Percentiles rank a stretch among this genome's conserved stretches.
phyloP scores from a whole-genome alignment of 2,113 vertebrate species.

The Ardeotis arabs region DNA sequence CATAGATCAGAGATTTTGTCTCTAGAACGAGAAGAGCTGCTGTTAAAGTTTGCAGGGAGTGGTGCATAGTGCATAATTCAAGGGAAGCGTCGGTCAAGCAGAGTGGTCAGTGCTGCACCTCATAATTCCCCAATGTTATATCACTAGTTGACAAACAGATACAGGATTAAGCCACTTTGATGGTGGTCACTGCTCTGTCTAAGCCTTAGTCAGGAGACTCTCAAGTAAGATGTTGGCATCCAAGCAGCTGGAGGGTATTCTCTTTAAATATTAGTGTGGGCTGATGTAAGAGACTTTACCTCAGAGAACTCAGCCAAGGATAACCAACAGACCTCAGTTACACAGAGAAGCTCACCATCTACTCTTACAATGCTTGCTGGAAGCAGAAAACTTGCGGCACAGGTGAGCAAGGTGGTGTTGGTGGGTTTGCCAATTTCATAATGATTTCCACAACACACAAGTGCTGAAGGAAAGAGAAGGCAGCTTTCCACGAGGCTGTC shows the following conservation, averaged over 20 bases:
- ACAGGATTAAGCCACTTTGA: neutral
- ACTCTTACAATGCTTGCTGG: neutral
- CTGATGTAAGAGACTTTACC: neutral
- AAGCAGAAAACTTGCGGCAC: neutral
- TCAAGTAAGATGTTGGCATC: neutral
- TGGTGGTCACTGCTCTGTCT: neutral
- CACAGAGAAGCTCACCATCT: neutral
- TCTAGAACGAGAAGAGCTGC: neutral
- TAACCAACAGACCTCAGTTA: neutral
- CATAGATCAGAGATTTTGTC: neutral
- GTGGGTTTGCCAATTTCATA: neutral
- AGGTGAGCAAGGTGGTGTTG: neutral
- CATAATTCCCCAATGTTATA: neutral
- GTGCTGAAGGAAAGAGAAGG: neutral
- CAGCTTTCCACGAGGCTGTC: neutral
- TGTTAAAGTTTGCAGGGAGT: neutral
- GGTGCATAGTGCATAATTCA: neutral
- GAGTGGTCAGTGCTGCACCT: neutral
- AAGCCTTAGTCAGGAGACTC: neutral
- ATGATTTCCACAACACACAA: neutral
- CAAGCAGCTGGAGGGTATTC: neutral
- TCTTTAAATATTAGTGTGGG: neutral
- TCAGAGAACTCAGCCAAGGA: neutral
- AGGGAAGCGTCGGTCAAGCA: neutral
- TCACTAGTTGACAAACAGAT: neutral